A percentile compares a stretch with the other conserved stretches of the same genome.
Evolutionary conservation across 2,888 invertebrate species (phyloP).

Genomic region (Glomeris marginata): DNA sequence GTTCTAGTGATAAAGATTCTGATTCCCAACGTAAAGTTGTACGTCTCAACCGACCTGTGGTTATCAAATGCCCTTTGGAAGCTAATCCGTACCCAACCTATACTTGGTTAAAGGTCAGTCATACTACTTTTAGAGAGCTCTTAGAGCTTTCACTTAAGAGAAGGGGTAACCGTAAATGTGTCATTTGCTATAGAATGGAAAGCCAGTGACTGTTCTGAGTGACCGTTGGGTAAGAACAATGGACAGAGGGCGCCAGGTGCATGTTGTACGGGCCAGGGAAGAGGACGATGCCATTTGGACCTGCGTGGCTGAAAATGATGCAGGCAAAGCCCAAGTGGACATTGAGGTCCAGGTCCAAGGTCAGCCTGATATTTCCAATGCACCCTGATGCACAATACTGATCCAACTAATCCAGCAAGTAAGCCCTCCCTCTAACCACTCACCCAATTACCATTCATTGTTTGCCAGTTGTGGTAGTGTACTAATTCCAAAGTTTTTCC

Average conservation of each 20-base stretch:
- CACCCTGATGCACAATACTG: too few species aligned
- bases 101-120: conserved; percentile 8
- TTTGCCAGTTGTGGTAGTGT: too few species aligned
- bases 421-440: too few species aligned
- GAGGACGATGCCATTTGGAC: conserved; percentile 25
- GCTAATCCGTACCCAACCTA: conserved; percentile 3
- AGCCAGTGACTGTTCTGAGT: background rate
- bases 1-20: background rate
- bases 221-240: background rate
- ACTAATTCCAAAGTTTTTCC: too few species aligned
- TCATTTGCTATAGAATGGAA: background rate
- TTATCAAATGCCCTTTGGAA: conserved; percentile 8
- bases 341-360: conserved; percentile 30
- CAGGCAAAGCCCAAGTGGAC: conserved; percentile 33
- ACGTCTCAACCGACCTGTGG: conserved; percentile 3
- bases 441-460: too few species aligned
- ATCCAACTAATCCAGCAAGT: too few species aligned
- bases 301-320: conserved; percentile 35
- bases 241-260: conserved; percentile 9
- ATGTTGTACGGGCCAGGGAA: conserved; percentile 9
- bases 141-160: too few species aligned
- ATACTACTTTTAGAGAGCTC: too few species aligned
- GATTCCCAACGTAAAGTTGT: background rate
- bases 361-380: too few species aligned
- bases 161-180: too few species aligned